Percentiles rank a stretch among this genome's conserved stretches.
These are phyloP conservation scores for Lophius americanus DNA, from an alignment of 2,797 vertebrate species.

Conservation along the genomic window DNA sequence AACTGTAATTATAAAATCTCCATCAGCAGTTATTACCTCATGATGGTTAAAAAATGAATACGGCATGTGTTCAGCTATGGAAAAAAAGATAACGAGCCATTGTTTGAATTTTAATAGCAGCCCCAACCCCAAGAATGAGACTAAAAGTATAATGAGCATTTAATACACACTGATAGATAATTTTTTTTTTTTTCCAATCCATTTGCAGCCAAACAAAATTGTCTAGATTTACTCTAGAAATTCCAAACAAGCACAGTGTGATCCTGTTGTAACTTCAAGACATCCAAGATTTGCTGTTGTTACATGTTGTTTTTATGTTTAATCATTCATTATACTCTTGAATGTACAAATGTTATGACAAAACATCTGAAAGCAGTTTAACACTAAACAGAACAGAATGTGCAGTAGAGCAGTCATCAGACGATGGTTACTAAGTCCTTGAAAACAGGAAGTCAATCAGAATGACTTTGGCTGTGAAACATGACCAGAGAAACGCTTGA, in stretches of 20 bases:
- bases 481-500: slow-evolving; percentile 4
- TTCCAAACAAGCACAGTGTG: slow-evolving; percentile 49
- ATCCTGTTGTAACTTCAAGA: slow-evolving; percentile 54
- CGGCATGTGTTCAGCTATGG: not conserved
- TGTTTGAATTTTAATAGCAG: slow-evolving; percentile 4
- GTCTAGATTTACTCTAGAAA: slow-evolving; percentile 46
- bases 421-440: slow-evolving; percentile 30
- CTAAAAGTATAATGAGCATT: slow-evolving; percentile 10
- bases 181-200: slow-evolving; percentile 49
- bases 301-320: slow-evolving; percentile 66
- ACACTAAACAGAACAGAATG: slow-evolving; percentile 43
- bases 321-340: slow-evolving; percentile 62
- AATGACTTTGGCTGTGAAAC: slow-evolving; percentile 57
- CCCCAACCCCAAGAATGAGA: not conserved
- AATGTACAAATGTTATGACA: slow-evolving; percentile 67
- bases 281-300: slow-evolving; percentile 52
- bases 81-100: not conserved
- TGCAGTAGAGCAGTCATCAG: slow-evolving; percentile 19
- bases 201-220: slow-evolving; percentile 54
- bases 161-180: slow-evolving; percentile 27
- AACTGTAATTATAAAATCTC: not conserved
- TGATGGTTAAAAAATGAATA: not conserved
- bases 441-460: too few relatives aligned
- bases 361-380: slow-evolving; percentile 77
- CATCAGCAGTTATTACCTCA: not conserved